A percentile compares a stretch with the other conserved stretches of the same genome.
phyloP scores from a whole-genome alignment of 2,113 vertebrate species.

The Brachirus orientalis region DNA sequence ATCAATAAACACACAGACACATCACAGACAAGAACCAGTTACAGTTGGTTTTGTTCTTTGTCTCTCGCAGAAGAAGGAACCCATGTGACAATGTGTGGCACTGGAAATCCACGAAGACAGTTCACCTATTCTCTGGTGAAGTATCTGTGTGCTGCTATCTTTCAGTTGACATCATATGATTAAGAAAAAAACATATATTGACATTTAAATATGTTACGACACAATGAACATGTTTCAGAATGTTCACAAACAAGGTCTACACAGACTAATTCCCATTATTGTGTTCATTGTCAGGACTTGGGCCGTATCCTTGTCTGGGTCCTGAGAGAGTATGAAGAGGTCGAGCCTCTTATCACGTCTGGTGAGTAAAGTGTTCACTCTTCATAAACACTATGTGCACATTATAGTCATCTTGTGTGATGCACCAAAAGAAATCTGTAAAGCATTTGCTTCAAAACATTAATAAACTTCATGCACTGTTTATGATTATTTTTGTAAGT shows the following conservation, averaged over 20 bases:
- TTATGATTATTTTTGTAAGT: too few relatives aligned
- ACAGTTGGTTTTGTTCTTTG: not conserved
- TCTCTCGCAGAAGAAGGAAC: constrained; percentile 66
- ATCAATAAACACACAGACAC: too few relatives aligned
- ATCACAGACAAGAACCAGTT: not conserved
- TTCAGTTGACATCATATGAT: too few relatives aligned
- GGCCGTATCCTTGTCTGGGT: constrained; percentile 90
- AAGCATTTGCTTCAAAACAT: too few relatives aligned
- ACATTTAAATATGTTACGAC: not conserved
- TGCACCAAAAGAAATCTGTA: not conserved
- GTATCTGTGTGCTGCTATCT: not conserved
- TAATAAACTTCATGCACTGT: not conserved
- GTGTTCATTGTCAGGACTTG: constrained; percentile 76
- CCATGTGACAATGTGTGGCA: constrained; percentile 85
- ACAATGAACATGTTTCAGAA: too few relatives aligned
- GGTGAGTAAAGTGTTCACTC: constrained; percentile 71
- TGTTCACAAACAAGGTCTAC: too few relatives aligned
- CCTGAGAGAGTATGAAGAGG: constrained; percentile 82
- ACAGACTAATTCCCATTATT: not conserved
- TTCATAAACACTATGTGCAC: not conserved
- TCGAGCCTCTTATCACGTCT: constrained; percentile 91
- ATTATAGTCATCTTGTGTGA: not conserved
- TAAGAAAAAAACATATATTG: too few relatives aligned
- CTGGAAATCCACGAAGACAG: constrained; percentile 86
- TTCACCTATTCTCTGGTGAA: constrained; percentile 89